A percentile compares a stretch with the other conserved stretches of the same genome.
Conservation (phyloP, 2,888 invertebrate genomes). For the Monopis laevigella region DNA sequence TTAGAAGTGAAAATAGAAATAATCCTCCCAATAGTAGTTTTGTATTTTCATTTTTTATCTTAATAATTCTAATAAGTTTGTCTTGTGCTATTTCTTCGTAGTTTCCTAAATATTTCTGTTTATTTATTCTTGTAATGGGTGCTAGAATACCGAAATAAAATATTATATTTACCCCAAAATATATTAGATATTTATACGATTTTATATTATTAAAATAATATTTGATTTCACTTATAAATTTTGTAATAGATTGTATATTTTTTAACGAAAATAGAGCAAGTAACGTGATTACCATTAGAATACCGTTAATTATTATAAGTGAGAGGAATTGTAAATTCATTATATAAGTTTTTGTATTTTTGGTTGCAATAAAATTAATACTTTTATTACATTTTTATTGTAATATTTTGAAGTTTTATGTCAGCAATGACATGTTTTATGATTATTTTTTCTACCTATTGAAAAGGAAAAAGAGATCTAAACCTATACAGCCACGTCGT, state of each 20-base stretch:
- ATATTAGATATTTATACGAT: slow-evolving; percentile 10
- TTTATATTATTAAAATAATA: slow-evolving; percentile 18
- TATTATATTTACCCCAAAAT: slow-evolving; percentile 26
- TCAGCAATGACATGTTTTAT: no score
- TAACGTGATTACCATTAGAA: slow-evolving; percentile 38
- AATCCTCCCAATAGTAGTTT: slow-evolving; percentile 41
- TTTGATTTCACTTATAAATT: slow-evolving; percentile 24
- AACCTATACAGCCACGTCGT: no score
- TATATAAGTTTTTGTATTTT: slow-evolving; percentile 22
- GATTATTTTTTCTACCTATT: no score
- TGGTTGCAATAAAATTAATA: background rate
- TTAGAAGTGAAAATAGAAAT: slow-evolving; percentile 38
- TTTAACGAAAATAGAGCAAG: slow-evolving; percentile 31
- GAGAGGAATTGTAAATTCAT: slow-evolving; percentile 25
- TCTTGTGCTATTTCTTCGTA: slow-evolving; percentile 24
- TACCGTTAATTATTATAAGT: slow-evolving; percentile 24
- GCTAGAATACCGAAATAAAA: slow-evolving; percentile 29
- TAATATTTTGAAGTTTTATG: no score
- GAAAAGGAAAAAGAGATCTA: no score
- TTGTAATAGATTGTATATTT: slow-evolving; percentile 31
- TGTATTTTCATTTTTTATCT: slow-evolving; percentile 34
- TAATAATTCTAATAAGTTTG: slow-evolving; percentile 31
- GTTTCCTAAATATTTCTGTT: slow-evolving; percentile 19
- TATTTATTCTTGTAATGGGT: slow-evolving; percentile 32
- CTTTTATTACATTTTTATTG: no score